Percentiles rank a stretch among this genome's conserved stretches.
phyloP scores from a whole-genome alignment of 2,113 vertebrate species.

The Scortum barcoo region DNA sequence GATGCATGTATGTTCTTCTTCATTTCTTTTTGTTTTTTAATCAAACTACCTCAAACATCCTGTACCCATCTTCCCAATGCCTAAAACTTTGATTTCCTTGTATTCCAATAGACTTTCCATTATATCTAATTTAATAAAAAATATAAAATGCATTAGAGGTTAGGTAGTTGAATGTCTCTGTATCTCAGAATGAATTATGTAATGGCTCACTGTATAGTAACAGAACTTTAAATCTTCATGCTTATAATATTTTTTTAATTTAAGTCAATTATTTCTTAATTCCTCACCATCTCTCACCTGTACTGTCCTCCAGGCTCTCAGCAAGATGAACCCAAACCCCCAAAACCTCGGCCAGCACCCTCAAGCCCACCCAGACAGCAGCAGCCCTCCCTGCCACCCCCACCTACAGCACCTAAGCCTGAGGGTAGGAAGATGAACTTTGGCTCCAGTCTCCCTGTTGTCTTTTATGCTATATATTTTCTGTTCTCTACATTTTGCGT shows the following conservation, averaged over 20 bases:
- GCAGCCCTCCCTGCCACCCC: constrained; percentile 29
- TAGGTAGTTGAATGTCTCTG: not conserved
- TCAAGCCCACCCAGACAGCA: constrained; percentile 39
- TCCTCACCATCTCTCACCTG: not conserved
- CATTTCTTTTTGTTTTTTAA: not conserved
- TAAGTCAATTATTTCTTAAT: not conserved
- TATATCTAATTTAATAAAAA: not conserved
- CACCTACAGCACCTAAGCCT: constrained; percentile 56
- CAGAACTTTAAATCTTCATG: not conserved
- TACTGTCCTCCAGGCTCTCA: constrained; percentile 68
- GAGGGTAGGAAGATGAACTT: constrained; percentile 58
- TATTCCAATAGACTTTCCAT: not conserved
- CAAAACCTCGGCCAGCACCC: constrained; percentile 46
- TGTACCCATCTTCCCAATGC: not conserved
- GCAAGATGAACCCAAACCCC: constrained; percentile 68
- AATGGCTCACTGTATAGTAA: not conserved
- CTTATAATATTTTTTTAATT: not conserved
- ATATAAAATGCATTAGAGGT: not conserved
- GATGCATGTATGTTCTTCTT: not conserved
- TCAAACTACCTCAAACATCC: not conserved
- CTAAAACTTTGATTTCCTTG: not conserved
- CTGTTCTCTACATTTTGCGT: not conserved
- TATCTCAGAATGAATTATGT: not conserved
- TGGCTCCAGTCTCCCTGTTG: not conserved
- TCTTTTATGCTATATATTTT: not conserved